A percentile compares a stretch with the other conserved stretches of the same genome.
Evolutionary conservation across 2,888 invertebrate genomes (phyloP).

Genomic region (Aphidius colemani): DNA sequence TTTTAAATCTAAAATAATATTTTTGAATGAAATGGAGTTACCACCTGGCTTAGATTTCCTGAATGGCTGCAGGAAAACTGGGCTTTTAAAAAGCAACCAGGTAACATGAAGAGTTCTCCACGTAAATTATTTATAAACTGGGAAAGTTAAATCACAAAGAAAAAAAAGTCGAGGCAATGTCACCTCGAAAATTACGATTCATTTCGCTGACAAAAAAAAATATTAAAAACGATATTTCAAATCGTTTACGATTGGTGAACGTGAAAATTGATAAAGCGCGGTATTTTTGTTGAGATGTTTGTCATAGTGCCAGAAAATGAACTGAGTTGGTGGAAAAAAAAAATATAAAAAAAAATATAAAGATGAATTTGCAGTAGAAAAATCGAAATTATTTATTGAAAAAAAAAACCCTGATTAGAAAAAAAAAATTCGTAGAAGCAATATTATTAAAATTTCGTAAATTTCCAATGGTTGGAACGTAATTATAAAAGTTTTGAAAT

Average conservation of each 20-base stretch:
- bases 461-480: slow-evolving; percentile 1
- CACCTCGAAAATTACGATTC: background rate
- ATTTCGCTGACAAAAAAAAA: background rate
- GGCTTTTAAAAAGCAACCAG: slow-evolving; percentile 52
- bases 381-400: slow-evolving; percentile 27
- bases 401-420: slow-evolving; percentile 27
- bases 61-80: slow-evolving; percentile 71
- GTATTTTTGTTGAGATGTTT: slow-evolving; percentile 1
- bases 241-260: background rate
- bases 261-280: background rate
- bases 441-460: slow-evolving; percentile 34
- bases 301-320: slow-evolving; percentile 1
- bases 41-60: slow-evolving; percentile 64
- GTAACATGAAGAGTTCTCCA: slow-evolving; percentile 52
- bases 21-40: slow-evolving; percentile 35
- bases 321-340: background rate
- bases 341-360: slow-evolving; percentile 22
- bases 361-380: slow-evolving; percentile 22
- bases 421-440: slow-evolving; percentile 47
- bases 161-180: no score
- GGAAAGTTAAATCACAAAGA: background rate
- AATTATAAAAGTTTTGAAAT: slow-evolving; percentile 25
- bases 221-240: slow-evolving; percentile 1
- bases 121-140: background rate
- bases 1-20: slow-evolving; percentile 24